Evolutionary conservation across 2,888 invertebrate species (phyloP).

Genomic region (Portevinia maculata): DNA sequence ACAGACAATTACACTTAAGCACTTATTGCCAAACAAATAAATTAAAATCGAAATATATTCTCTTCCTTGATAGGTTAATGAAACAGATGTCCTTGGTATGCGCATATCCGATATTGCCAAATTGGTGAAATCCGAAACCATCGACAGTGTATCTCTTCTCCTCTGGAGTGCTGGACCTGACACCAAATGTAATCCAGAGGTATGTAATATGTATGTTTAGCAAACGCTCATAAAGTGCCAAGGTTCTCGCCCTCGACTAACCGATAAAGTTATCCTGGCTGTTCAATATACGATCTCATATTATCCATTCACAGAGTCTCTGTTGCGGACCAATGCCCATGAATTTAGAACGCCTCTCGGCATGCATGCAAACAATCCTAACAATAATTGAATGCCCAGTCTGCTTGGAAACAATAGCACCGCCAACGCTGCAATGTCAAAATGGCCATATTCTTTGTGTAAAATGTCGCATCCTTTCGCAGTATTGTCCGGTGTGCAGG

Average conservation of each 20-base stretch:
- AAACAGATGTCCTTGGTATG: slow-evolving; percentile 84
- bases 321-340: slow-evolving; percentile 85
- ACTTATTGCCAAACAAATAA: background rate
- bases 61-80: slow-evolving; percentile 84
- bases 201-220: slow-evolving; percentile 72
- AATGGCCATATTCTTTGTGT: slow-evolving; percentile 87
- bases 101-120: slow-evolving; percentile 84
- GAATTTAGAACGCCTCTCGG: slow-evolving; percentile 84
- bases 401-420: slow-evolving; percentile 86
- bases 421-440: slow-evolving; percentile 87
- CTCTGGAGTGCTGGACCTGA: slow-evolving; percentile 84
- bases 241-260: background rate
- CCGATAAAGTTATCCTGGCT: slow-evolving; percentile 8
- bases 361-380: slow-evolving; percentile 84
- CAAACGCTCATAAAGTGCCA: slow-evolving; percentile 26
- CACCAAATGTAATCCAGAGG: slow-evolving; percentile 83
- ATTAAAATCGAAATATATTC: background rate
- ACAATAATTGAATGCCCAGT: slow-evolving; percentile 86
- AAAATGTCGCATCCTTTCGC: slow-evolving; percentile 85
- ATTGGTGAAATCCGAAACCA: slow-evolving; percentile 82
- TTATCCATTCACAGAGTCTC: slow-evolving; percentile 79
- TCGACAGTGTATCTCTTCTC: slow-evolving; percentile 82
- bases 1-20: too few relatives aligned
- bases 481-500: slow-evolving; percentile 86
- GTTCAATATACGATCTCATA: slow-evolving; percentile 50